phyloP scores from a whole-genome alignment of 2,797 vertebrate species.

The Silurus aristotelis region DNA sequence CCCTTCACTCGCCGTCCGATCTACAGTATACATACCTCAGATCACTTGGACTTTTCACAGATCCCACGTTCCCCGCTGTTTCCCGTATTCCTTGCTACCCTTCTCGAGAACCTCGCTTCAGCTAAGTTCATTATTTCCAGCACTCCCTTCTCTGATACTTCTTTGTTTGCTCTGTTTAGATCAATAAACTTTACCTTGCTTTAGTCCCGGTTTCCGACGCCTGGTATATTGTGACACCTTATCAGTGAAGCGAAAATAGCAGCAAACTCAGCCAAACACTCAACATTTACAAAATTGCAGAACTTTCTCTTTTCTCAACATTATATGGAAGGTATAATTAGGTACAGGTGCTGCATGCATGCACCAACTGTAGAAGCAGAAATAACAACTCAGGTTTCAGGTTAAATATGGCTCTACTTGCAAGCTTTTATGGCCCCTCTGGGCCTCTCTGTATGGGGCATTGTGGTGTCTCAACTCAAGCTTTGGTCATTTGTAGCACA shows the following conservation, averaged over 20 bases:
- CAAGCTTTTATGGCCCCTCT: conserved; percentile 18
- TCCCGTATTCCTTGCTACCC: too few species aligned
- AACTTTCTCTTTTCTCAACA: neutral
- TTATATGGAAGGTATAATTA: neutral
- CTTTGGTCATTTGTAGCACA: conserved; percentile 32
- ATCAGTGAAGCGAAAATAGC: conserved; percentile 56
- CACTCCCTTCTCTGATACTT: too few species aligned
- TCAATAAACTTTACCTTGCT: too few species aligned
- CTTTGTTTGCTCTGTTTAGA: too few species aligned
- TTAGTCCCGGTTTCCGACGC: too few species aligned
- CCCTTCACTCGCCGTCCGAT: too few species aligned
- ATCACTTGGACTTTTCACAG: too few species aligned
- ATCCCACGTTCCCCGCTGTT: too few species aligned
- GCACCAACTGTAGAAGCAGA: neutral
- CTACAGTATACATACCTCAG: too few species aligned
- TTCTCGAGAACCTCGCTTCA: too few species aligned
- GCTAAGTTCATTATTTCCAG: too few species aligned
- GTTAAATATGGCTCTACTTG: neutral
- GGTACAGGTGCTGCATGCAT: conserved; percentile 5
- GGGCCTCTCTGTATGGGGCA: neutral
- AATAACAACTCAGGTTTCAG: neutral
- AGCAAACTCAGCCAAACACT: conserved; percentile 40
- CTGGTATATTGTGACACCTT: too few species aligned
- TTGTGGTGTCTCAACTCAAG: conserved; percentile 7
- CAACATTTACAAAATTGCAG: conserved; percentile 18